Evolutionary conservation across 2,797 vertebrate genomes (phyloP).

Genomic region (Manis pentadactyla): DNA sequence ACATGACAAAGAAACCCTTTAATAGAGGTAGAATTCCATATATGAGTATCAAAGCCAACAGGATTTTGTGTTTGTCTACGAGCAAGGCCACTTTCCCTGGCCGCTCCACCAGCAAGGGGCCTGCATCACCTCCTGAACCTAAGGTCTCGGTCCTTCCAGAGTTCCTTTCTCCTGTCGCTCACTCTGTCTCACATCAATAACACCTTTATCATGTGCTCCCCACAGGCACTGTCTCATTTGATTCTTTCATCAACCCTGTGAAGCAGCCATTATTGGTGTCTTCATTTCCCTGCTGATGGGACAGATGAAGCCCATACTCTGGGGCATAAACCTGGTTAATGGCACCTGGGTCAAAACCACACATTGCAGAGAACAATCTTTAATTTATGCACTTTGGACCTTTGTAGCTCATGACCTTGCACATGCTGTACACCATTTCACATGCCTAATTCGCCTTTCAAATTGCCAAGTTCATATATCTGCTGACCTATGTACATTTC

Average conservation of each 20-base stretch:
- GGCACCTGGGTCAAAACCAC: neutral
- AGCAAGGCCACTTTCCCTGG: neutral
- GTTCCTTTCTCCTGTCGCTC: neutral
- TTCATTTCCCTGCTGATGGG: neutral
- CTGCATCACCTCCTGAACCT: neutral
- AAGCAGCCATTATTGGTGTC: neutral
- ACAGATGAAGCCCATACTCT: neutral
- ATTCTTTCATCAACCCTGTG: neutral
- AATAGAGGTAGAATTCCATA: neutral
- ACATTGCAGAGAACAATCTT: neutral
- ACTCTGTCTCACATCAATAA: neutral
- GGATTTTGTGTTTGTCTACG: neutral
- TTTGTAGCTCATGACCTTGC: neutral
- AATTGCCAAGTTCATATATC: neutral
- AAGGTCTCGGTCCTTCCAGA: neutral
- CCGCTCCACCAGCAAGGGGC: neutral
- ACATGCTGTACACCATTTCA: neutral
- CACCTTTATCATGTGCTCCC: neutral
- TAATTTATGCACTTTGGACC: neutral
- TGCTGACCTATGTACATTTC: neutral
- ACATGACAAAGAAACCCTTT: neutral
- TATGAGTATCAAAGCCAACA: neutral
- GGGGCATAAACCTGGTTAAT: neutral
- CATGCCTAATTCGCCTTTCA: neutral
- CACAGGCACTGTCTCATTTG: neutral